A percentile compares a stretch with the other conserved stretches of the same genome.
These are phyloP conservation scores for Pterocles burchelli DNA, from an alignment of 2,113 vertebrate species.

Conservation along the genomic window DNA sequence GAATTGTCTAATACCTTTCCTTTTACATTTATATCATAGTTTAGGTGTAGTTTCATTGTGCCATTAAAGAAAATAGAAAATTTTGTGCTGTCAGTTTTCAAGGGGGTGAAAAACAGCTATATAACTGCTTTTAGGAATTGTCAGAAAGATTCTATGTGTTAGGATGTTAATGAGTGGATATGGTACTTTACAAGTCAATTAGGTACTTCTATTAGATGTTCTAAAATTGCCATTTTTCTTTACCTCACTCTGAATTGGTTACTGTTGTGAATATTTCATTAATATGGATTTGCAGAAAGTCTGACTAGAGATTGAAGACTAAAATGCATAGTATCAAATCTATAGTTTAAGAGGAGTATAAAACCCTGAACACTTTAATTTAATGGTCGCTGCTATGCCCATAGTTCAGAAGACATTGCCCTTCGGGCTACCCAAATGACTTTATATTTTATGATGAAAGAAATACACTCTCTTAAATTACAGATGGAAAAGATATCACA, in stretches of 20 bases:
- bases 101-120: not conserved
- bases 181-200: not conserved
- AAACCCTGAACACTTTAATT: slow-evolving; percentile 50
- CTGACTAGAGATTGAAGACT: slow-evolving; percentile 27
- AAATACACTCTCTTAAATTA: not conserved
- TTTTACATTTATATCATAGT: not conserved
- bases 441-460: slow-evolving; percentile 12
- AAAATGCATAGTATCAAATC: slow-evolving; percentile 1
- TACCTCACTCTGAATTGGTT: not conserved
- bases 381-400: slow-evolving; percentile 27
- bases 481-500: not conserved
- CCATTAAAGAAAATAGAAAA: not conserved
- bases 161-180: not conserved
- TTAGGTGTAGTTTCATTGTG: not conserved
- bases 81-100: not conserved
- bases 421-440: slow-evolving; percentile 12
- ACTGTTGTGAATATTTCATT: slow-evolving; percentile 48
- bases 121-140: not conserved
- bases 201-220: not conserved
- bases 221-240: slow-evolving; percentile 46
- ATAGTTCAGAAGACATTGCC: not conserved
- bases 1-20: not conserved
- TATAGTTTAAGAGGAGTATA: slow-evolving; percentile 43
- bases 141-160: not conserved
- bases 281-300: slow-evolving; percentile 51